Evolutionary conservation across 2,113 vertebrate genomes (phyloP).

Genomic region (Neodon shergylaensis): DNA sequence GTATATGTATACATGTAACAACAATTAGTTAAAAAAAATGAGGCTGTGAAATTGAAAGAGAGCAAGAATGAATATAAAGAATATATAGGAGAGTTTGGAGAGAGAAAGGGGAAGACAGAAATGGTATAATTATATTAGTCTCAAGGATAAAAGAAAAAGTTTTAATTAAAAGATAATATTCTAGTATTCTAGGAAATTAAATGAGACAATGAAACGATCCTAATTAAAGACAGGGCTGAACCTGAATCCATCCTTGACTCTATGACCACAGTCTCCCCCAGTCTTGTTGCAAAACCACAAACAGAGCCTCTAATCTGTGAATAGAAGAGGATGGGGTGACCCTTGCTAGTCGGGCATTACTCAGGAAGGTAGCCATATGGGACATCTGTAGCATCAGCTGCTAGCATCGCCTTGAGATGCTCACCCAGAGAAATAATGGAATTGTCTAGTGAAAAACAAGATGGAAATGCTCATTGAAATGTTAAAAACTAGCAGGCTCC

Average conservation of each 20-base stretch:
- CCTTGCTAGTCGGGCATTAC: background rate
- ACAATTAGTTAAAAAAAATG: background rate
- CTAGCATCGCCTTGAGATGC: constrained; percentile 14
- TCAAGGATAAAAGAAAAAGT: background rate
- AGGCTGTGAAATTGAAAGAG: background rate
- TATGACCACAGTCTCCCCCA: background rate
- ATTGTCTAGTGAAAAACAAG: background rate
- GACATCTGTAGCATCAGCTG: background rate
- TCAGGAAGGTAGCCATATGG: background rate
- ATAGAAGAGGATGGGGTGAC: background rate
- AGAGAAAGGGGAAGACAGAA: background rate
- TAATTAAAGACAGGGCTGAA: background rate
- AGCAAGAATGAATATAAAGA: background rate
- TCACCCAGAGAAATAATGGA: background rate
- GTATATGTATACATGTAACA: background rate
- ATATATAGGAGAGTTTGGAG: background rate
- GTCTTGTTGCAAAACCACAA: background rate
- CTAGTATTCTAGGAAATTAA: background rate
- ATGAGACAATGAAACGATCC: background rate
- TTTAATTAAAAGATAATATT: background rate
- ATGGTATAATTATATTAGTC: too few species aligned
- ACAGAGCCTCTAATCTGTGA: background rate
- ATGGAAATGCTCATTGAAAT: background rate
- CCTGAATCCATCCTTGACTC: background rate
- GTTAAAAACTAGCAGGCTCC: background rate